Percentiles rank a stretch among this genome's conserved stretches.
These are phyloP conservation scores for Sarotherodon lohbergeri DNA, from an alignment of 2,113 vertebrate species.

Conservation along the genomic window DNA sequence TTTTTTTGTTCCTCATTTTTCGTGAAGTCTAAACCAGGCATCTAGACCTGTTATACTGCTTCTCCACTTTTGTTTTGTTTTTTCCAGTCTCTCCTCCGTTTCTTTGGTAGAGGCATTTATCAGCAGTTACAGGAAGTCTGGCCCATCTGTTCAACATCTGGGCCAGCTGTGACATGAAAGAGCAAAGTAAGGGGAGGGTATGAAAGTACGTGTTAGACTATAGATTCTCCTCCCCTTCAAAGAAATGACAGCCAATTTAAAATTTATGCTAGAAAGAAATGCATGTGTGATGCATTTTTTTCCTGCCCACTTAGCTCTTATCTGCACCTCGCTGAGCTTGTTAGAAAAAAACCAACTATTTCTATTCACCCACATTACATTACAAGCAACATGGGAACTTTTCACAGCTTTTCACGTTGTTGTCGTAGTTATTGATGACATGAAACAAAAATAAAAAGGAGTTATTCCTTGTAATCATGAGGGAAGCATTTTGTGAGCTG, in stretches of 20 bases:
- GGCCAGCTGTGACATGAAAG: constrained; percentile 61
- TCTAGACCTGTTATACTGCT: neutral
- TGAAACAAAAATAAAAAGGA: neutral
- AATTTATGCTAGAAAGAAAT: neutral
- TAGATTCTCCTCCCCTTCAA: constrained; percentile 15
- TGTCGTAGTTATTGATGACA: constrained; percentile 9
- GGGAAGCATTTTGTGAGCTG: neutral
- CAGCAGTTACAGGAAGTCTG: constrained; percentile 36
- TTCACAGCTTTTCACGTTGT: neutral
- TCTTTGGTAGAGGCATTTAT: constrained; percentile 40
- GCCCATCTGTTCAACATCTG: constrained; percentile 74
- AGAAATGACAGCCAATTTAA: constrained; percentile 12
- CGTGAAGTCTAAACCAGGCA: neutral
- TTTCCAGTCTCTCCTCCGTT: neutral
- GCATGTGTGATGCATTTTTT: constrained; percentile 7
- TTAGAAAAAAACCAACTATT: neutral
- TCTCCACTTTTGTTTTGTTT: constrained; percentile 20
- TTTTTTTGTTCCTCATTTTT: constrained; percentile 34
- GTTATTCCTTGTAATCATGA: neutral
- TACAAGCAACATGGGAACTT: neutral
- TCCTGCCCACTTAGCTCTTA: neutral
- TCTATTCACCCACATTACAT: neutral
- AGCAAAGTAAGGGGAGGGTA: neutral
- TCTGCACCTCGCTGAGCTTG: neutral
- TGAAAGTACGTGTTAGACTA: constrained; percentile 26